Conservation (phyloP, 2,888 invertebrate species). For the Rotaria sp. region DNA sequence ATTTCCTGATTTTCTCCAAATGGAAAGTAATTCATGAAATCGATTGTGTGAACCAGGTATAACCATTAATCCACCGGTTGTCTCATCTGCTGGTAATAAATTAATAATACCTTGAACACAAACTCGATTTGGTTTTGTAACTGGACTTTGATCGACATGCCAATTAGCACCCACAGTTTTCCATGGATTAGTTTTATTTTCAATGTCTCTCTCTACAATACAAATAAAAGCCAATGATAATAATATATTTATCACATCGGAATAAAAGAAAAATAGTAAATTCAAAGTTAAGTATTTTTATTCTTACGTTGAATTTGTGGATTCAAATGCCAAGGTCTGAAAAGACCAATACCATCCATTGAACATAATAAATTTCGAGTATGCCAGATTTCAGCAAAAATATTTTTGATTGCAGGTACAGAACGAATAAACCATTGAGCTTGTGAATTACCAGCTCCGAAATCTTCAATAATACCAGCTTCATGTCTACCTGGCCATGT, state of each 20-base stretch:
- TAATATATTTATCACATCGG: too few species aligned
- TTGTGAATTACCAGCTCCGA: not conserved
- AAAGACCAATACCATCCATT: conserved; percentile 25
- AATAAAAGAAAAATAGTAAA: too few species aligned
- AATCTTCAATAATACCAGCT: conserved; percentile 27
- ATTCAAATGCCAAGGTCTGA: conserved; percentile 27
- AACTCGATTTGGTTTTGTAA: conserved; percentile 4
- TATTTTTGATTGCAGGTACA: not conserved
- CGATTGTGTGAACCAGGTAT: conserved; percentile 27
- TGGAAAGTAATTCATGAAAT: conserved; percentile 18
- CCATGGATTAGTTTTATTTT: not conserved
- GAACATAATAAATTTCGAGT: conserved; percentile 17
- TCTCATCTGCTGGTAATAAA: conserved; percentile 14
- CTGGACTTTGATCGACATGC: conserved; percentile 19
- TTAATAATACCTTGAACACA: conserved; percentile 23
- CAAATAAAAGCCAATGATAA: not conserved
- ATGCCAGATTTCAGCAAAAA: conserved; percentile 1
- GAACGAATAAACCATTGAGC: conserved; percentile 28
- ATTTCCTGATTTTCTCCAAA: not conserved
- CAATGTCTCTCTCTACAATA: not conserved
- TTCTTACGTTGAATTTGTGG: conserved; percentile 14
- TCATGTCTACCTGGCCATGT: conserved; percentile 19
- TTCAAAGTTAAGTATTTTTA: not conserved
- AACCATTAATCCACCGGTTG: conserved; percentile 25
- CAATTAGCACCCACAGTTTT: conserved; percentile 19